A percentile compares a stretch with the other conserved stretches of the same genome.
Conservation (phyloP, 2,888 invertebrate genomes). For the Acholoe squamosa region DNA sequence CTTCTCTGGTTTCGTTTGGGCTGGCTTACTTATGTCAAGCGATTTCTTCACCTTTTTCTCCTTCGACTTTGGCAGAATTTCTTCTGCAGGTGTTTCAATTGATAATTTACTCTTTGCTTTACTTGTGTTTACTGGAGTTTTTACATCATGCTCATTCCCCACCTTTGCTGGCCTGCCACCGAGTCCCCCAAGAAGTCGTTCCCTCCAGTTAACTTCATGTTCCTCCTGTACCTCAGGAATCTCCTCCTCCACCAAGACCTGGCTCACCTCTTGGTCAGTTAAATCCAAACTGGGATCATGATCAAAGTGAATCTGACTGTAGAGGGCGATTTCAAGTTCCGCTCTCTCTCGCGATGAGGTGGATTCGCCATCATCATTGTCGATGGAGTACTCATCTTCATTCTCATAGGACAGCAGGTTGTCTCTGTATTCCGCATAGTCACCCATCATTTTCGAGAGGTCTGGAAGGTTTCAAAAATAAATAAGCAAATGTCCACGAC, state of each 20-base stretch:
- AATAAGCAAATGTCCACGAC: no score
- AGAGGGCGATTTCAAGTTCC: background rate
- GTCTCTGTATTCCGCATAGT: background rate
- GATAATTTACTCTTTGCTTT: conserved; percentile 8
- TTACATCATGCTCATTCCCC: background rate
- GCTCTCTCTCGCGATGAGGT: background rate
- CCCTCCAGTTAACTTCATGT: conserved; percentile 29
- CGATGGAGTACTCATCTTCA: background rate
- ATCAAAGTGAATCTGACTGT: conserved; percentile 38
- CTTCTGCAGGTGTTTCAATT: background rate
- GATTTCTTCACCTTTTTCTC: background rate
- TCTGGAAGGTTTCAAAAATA: no score
- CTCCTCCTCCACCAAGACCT: background rate
- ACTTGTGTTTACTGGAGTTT: background rate
- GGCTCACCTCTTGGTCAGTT: background rate
- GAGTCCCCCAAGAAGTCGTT: background rate
- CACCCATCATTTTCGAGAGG: background rate
- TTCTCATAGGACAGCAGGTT: background rate
- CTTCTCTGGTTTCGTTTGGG: background rate
- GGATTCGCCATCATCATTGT: background rate
- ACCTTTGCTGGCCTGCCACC: background rate
- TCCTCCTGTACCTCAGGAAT: background rate
- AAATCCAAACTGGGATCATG: background rate
- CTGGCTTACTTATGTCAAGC: background rate
- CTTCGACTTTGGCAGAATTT: background rate